A percentile compares a stretch with the other conserved stretches of the same genome.
phyloP scores from a whole-genome alignment of 2,113 vertebrate genomes.

The Condylura cristata region DNA sequence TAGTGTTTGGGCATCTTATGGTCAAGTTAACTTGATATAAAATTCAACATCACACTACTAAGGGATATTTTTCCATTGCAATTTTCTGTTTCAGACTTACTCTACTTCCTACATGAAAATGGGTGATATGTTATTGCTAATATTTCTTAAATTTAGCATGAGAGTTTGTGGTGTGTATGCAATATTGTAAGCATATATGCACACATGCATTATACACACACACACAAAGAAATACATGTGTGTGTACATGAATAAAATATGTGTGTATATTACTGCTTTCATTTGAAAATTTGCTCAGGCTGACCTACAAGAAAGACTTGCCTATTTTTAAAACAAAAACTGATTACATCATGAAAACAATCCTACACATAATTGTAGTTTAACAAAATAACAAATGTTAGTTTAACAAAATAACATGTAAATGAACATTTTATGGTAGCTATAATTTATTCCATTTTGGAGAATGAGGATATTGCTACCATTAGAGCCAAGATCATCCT shows the following conservation, averaged over 20 bases:
- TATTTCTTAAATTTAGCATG: neutral
- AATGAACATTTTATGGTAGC: neutral
- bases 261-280: neutral
- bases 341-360: neutral
- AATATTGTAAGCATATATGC: too few relatives aligned
- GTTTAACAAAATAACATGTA: neutral
- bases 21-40: neutral
- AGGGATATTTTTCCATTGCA: neutral
- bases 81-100: neutral
- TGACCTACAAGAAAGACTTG: neutral
- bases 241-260: neutral
- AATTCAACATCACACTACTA: neutral
- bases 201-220: too few relatives aligned
- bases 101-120: neutral
- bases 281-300: neutral
- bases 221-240: neutral
- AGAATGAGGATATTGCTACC: neutral
- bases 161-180: neutral
- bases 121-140: neutral
- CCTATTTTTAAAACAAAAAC: neutral
- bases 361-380: neutral
- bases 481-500: neutral
- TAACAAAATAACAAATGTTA: neutral
- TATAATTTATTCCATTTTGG: neutral
- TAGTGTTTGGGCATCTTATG: neutral